phyloP scores from a whole-genome alignment of 1,140 invertebrate species.

The Mactra quadrangularis region DNA sequence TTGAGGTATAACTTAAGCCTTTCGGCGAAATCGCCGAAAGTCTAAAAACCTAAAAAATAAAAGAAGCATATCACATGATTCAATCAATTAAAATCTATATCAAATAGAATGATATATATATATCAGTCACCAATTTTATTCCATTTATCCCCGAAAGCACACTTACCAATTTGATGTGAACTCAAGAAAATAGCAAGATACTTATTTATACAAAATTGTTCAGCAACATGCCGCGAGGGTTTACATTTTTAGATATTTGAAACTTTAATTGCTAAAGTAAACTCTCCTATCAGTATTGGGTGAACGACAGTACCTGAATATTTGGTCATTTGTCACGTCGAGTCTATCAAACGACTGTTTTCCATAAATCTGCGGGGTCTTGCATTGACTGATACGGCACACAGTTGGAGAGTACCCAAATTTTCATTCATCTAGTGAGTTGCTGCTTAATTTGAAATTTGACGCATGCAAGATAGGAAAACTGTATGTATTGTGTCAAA shows the following conservation, averaged over 20 bases:
- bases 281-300: slow-evolving; percentile 5
- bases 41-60: too few relatives aligned
- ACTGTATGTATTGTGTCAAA: neutral
- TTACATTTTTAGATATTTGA: slow-evolving; percentile 11
- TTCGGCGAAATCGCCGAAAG: too few relatives aligned
- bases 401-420: slow-evolving; percentile 4
- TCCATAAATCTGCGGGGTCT: neutral
- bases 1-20: too few relatives aligned
- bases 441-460: neutral
- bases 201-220: neutral
- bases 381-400: neutral
- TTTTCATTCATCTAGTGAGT: slow-evolving; percentile 14
- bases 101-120: too few relatives aligned
- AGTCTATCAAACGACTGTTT: neutral
- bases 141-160: too few relatives aligned
- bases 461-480: neutral
- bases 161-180: neutral
- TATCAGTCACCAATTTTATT: too few relatives aligned
- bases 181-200: neutral
- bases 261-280: slow-evolving; percentile 6
- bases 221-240: neutral
- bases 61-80: too few relatives aligned
- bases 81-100: too few relatives aligned
- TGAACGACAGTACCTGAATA: neutral
- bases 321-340: slow-evolving; percentile 26